Base-by-base conservation (phyloP, 2,113 vertebrate species). In the Raja brachyura region DNA sequence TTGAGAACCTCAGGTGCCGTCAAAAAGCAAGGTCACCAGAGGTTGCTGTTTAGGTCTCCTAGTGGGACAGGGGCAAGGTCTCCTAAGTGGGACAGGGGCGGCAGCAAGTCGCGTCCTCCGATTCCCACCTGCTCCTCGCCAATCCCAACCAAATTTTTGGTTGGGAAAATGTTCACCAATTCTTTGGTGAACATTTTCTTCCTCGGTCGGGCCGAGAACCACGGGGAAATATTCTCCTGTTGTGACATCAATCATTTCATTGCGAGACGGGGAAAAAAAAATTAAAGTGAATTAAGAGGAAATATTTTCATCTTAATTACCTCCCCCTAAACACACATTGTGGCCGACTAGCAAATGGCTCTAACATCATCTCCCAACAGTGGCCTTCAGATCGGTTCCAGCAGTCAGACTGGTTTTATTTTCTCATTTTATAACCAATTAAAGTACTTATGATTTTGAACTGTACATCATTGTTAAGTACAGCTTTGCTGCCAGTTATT, bases 361-460 rank as follows among this genome's bases (percentile, higher is more conserved):
- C 83, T 88, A 13, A n/a, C 90, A 92, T 10, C 39, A 70, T 39
- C 16, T 92, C 90, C 66, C 90, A 73, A 73, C 33, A 92, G 90
- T 74, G 66, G 39, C 33, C 25, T 1, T 79, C 33, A 92, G 39
- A 70, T 70, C 39, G 66, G 5, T 74, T 73, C 39, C 33, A 92
- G 68, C 90, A 92, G 68, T 92, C 33, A 54, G 33, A 92, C 33
- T 92, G 90, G 66, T 73, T 92, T 73, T 73, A 92, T 48, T 73
- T 73, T 73, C 90, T 92, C 90, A 54, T 54, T 92, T 92, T 92
- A 70, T 92, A 73, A 92, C 68, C 90, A 92, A 92, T 92, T 92
- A 92, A 92, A 68, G 90, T 73, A 92, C 90, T 92, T 92, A 92
- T 66, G 66, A 74, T 48, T 92, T 73, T 73, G 88, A 92, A 70